Evolutionary conservation across 2,797 vertebrate genomes (phyloP), one percentile per base, ranked within the genome.

Genomic region (Rhadinocentrus ornatus): DNA sequence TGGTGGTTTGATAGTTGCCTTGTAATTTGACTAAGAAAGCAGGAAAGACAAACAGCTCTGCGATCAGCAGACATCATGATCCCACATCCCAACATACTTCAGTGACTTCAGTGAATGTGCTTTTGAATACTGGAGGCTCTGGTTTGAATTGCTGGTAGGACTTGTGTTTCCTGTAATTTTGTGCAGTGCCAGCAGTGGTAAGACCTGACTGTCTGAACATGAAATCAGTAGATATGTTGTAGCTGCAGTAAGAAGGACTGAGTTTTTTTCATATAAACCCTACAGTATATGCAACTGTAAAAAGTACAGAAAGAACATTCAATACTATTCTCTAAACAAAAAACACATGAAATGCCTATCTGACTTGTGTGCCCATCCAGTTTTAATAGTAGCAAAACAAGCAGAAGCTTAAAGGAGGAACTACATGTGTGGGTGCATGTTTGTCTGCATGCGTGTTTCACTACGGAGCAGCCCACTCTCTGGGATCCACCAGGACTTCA

Each of bases 401-500:
- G 69, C 26, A 37, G 55, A 20, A n/a, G 31, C 59, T 37, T 13
- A 56, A 70, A 62, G 58, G 9, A 41, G 44, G 62, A 71, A 18
- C 31, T 53, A 35, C 31, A 3, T 65, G 39, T 57, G 31, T 69
- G 44, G 27, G 31, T 55, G 69, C 26, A 22, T 63, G 10, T 59
- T 20, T 70, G 65, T 66, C 39, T 69, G 57, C 29, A 20, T 24
- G 58, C 44, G 46, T 71, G 72, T 65, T 63, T 75, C n/a, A 46
- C 46, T 22, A 3, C 4, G 32, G 61, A 27, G 35, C 31, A 29
- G 82, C 75, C 76, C 75, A 77, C 78, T 63, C 77, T 87, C 80
- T 41, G 37, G 87, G 78, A 73, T 86, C 78, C 86, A 75, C 69
- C 44, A 41, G 89, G 87, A 84, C 83, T 78, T 72, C 76, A 87